phyloP scores from a whole-genome alignment of 2,888 invertebrate genomes.

The Alcis repandata region DNA sequence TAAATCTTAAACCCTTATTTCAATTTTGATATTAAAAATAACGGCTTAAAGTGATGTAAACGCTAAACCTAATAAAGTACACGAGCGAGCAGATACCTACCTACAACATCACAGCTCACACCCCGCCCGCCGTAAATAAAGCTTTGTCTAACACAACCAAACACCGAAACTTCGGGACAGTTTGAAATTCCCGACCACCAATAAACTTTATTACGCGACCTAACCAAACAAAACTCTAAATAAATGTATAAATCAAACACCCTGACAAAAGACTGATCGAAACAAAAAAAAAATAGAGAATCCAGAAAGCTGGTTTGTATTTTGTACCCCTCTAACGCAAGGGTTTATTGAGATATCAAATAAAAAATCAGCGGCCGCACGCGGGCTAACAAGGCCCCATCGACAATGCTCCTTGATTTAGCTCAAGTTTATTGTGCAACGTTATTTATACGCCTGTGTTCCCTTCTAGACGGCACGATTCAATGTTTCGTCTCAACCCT shows the following conservation, averaged over 20 bases:
- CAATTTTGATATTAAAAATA: not conserved
- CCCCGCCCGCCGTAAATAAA: conserved; percentile 37
- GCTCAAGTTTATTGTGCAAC: conserved; percentile 82
- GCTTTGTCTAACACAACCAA: conserved; percentile 52
- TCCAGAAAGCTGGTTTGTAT: conserved; percentile 66
- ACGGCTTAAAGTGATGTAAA: not conserved
- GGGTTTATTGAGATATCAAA: conserved; percentile 85
- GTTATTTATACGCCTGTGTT: conserved; percentile 81
- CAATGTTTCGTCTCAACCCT: conserved; percentile 58
- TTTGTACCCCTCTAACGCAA: conserved; percentile 73
- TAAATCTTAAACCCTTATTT: too few species aligned
- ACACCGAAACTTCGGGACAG: conserved; percentile 46
- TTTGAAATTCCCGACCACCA: conserved; percentile 61
- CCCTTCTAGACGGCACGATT: conserved; percentile 68
- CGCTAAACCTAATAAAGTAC: not conserved
- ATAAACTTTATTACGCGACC: conserved; percentile 69
- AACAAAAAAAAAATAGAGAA: conserved; percentile 61
- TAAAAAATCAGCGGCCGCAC: conserved; percentile 84
- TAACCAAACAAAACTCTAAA: conserved; percentile 73
- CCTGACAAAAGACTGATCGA: conserved; percentile 46
- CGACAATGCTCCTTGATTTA: conserved; percentile 85
- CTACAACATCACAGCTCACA: conserved; percentile 16
- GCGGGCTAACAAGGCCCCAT: conserved; percentile 78
- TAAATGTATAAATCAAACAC: conserved; percentile 80
- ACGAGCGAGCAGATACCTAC: not conserved